Evolutionary conservation across 2,113 vertebrate genomes (phyloP).

Genomic region (Tyto alba): DNA sequence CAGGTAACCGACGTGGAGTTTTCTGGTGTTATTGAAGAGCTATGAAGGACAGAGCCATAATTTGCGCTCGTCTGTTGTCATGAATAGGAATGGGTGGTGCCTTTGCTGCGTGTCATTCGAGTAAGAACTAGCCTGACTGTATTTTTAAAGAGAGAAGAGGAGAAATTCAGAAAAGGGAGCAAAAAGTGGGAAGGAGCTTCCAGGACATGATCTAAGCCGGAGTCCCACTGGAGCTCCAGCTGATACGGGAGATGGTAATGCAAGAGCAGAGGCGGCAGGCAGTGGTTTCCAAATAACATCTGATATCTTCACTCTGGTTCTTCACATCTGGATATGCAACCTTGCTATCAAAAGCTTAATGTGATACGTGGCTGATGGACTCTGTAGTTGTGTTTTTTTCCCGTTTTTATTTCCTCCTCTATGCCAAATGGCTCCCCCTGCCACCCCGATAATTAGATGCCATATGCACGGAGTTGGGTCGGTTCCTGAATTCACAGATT

Average conservation of each 20-base stretch:
- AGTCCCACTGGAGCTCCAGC: background rate
- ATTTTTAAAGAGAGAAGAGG: background rate
- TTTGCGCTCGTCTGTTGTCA: background rate
- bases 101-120: background rate
- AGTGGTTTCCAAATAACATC: fast-evolving
- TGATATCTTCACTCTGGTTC: background rate
- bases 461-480: background rate
- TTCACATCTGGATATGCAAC: background rate
- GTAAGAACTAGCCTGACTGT: background rate
- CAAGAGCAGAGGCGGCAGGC: background rate
- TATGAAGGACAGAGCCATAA: background rate
- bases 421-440: background rate
- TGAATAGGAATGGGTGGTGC: background rate
- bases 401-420: background rate
- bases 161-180: background rate
- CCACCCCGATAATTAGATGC: background rate
- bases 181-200: background rate
- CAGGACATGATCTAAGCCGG: background rate
- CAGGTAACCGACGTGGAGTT: background rate
- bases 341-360: background rate
- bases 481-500: background rate
- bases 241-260: background rate
- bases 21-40: background rate
- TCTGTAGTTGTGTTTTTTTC: background rate
- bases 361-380: background rate